Conservation (phyloP, 2,113 vertebrate species). For the Cyphomyrus plagiostoma region DNA sequence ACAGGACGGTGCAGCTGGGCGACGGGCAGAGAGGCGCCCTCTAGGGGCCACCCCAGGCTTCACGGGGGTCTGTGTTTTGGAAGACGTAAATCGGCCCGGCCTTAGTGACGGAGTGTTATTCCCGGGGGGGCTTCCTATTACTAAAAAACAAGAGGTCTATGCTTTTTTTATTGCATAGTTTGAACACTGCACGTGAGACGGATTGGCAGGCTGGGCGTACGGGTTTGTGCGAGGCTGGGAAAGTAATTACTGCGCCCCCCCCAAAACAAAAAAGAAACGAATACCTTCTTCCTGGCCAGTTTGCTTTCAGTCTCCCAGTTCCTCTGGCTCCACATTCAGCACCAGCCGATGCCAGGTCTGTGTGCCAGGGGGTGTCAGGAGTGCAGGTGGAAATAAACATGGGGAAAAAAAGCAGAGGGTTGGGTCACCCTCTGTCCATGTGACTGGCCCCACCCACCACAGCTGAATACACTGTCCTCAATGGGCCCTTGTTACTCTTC, state of each 20-base stretch:
- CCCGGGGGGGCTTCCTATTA: not conserved
- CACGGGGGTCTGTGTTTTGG: not conserved
- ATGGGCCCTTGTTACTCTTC: slow-evolving; percentile 50
- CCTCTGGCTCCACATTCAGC: not conserved
- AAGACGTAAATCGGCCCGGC: not conserved
- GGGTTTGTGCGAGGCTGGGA: not conserved
- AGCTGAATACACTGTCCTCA: slow-evolving; percentile 63
- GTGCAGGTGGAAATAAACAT: slow-evolving; percentile 12
- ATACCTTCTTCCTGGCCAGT: not conserved
- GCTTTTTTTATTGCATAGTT: not conserved
- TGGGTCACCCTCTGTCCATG: slow-evolving; percentile 53
- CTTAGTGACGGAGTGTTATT: not conserved
- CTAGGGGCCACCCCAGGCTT: not conserved
- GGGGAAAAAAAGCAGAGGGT: not conserved
- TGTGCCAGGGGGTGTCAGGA: not conserved
- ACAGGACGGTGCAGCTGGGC: not conserved
- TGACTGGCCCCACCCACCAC: slow-evolving; percentile 48
- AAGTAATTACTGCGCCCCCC: not conserved
- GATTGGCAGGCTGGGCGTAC: not conserved
- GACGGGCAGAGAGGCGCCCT: not conserved
- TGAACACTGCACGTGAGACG: not conserved
- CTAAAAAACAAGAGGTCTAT: not conserved
- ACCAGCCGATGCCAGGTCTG: not conserved
- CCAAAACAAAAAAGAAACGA: not conserved
- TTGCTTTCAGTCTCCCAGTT: not conserved